Percentiles rank a stretch among this genome's conserved stretches.
These are phyloP conservation scores for Saturnia japonica DNA, from an alignment of 2,888 invertebrate genomes.

Conservation along the genomic window DNA sequence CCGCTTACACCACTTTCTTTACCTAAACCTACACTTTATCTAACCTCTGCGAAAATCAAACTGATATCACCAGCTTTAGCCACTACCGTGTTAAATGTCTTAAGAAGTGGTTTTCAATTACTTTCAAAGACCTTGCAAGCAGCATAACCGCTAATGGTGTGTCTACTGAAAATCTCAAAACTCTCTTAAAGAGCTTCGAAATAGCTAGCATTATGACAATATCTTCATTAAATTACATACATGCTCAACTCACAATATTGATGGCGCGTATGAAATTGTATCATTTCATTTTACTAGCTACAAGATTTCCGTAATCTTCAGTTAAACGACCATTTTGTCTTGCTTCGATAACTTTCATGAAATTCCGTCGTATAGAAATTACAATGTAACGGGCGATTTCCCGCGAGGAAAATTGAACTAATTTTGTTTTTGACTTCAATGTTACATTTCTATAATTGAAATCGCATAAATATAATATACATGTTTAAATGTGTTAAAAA, in stretches of 20 bases:
- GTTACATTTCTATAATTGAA: not conserved
- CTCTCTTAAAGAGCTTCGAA: not conserved
- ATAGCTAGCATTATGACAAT: not conserved
- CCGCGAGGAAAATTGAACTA: not conserved
- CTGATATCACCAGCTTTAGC: too few relatives aligned
- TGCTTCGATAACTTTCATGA: slow-evolving; percentile 1
- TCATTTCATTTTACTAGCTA: not conserved
- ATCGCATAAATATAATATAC: not conserved
- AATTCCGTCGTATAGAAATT: not conserved
- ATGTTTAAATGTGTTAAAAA: not conserved
- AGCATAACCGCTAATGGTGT: too few relatives aligned
- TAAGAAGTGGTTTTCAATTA: too few relatives aligned
- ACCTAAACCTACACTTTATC: too few relatives aligned
- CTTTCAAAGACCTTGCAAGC: too few relatives aligned
- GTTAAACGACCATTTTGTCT: not conserved
- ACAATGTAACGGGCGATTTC: not conserved
- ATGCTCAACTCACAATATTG: not conserved
- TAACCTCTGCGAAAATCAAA: too few relatives aligned
- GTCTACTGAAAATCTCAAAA: too few relatives aligned
- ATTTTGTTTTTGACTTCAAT: not conserved
- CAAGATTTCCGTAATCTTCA: not conserved
- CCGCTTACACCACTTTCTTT: too few relatives aligned
- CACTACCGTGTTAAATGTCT: too few relatives aligned
- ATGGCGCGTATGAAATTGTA: not conserved
- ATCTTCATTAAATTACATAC: not conserved